Base-by-base conservation (phyloP, 2,888 invertebrate genomes). In the Labia minor region DNA sequence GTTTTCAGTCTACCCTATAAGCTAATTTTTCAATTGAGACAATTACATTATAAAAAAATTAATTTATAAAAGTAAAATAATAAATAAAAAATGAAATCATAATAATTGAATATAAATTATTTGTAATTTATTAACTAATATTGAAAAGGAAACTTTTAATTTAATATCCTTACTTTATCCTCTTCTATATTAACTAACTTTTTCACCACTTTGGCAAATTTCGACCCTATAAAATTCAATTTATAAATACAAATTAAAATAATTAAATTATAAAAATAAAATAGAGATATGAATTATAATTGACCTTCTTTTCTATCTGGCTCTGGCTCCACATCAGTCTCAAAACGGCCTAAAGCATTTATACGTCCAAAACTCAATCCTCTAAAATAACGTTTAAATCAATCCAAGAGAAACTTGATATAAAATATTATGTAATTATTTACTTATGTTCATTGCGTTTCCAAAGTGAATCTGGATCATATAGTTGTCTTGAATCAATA, bases 401-500 rank as follows among this genome's bases (percentile, higher is more conserved):
- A 14, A 20, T 19, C 19, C n/a, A 66, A 21, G 33, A 62, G 4
- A 26, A 49, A 21, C 1, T 26, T 6, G 21, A 67, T 10, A 49
- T 21, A 49, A 14, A 1, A 61, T 10, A 49, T 19, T 20, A 19
- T 21, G 37, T 61, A 33, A 37, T 19, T 19, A 68, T 69, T 69
- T 72, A 81, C 80, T 77, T 85, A 72, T 83, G 82, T 74, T 86
- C 85, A 74, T 85, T 86, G 72, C 94, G 81, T 76, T 86, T 88
- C 95, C 95, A 95, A 67, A 95, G 79, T 65, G 90, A 82, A 79
- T 95, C 93, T 0, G 95, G 94, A 80, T 94, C 89, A 71, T 90
- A 88, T 65, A 93, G 80, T 75, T 90, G 89, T 72, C 87, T 83
- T 0, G 88, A 86, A 77, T 92, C 92, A 74, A 92, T 92, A 72